These are phyloP conservation scores for Triplophysa yarkandensis DNA, from an alignment of 2,797 vertebrate genomes.

Conservation along the genomic window DNA sequence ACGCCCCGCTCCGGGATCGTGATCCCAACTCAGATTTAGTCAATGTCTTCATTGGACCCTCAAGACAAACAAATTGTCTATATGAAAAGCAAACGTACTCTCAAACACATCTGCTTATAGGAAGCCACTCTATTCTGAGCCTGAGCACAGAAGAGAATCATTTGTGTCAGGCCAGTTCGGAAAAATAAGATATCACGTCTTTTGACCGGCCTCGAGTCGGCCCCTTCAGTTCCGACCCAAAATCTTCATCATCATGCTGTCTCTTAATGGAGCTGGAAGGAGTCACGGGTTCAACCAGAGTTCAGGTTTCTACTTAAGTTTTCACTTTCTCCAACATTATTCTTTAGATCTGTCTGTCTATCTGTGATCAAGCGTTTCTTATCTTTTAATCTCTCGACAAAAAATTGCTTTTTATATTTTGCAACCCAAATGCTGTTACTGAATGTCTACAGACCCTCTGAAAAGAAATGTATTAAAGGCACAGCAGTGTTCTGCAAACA, in stretches of 20 bases:
- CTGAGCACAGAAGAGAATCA: constrained; percentile 86
- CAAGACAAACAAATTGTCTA: constrained; percentile 84
- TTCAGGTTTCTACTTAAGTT: constrained; percentile 87
- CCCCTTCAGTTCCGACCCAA: constrained; percentile 86
- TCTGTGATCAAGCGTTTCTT: neutral
- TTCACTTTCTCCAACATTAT: constrained; percentile 63
- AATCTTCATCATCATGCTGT: constrained; percentile 86
- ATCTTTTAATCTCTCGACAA: no score
- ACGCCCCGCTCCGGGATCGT: constrained; percentile 65
- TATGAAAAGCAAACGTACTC: constrained; percentile 75
- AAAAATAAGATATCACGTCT: constrained; percentile 99
- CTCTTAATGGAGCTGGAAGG: constrained; percentile 82
- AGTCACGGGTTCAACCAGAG: constrained; percentile 90
- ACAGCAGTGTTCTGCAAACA: no score
- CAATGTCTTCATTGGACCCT: constrained; percentile 80
- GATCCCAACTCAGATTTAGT: constrained; percentile 70
- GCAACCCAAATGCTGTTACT: no score
- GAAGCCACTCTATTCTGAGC: constrained; percentile 74
- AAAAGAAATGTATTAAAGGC: no score
- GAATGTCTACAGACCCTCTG: no score
- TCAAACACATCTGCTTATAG: constrained; percentile 83
- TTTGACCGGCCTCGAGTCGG: constrained; percentile 94
- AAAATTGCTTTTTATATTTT: no score
- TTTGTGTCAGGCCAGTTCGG: constrained; percentile 93
- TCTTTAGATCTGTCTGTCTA: neutral